These are phyloP conservation scores for Brachionus rotundiformis DNA, from an alignment of 1,140 invertebrate species.

Conservation along the genomic window DNA sequence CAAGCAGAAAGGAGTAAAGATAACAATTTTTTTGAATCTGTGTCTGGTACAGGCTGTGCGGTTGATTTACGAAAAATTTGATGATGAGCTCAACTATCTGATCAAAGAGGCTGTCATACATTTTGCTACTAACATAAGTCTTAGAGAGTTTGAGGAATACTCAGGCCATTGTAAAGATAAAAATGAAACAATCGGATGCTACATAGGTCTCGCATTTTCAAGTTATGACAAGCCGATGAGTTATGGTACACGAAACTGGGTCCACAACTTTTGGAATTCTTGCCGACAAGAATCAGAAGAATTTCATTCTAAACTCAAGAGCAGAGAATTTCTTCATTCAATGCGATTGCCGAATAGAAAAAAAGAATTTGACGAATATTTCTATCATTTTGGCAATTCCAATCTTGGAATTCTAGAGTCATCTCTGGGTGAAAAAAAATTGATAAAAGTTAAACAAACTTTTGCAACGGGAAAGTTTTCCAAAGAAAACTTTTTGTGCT, in stretches of 20 bases:
- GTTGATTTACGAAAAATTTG: constrained; percentile 16
- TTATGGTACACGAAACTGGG: constrained; percentile 7
- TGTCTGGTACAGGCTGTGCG: constrained; percentile 12
- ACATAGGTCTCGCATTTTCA: constrained; percentile 11
- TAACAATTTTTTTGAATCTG: constrained; percentile 44
- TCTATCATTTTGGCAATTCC: constrained; percentile 50
- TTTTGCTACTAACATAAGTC: constrained; percentile 36
- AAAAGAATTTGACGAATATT: constrained; percentile 6
- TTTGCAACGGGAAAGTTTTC: constrained; percentile 6
- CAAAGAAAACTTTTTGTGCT: constrained; percentile 44
- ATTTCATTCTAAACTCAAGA: constrained; percentile 18
- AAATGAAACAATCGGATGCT: constrained; percentile 32
- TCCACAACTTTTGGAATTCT: background rate
- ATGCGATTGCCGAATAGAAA: background rate
- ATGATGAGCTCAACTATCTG: background rate
- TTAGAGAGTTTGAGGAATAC: constrained; percentile 14
- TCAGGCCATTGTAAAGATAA: background rate
- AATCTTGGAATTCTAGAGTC: constrained; percentile 45
- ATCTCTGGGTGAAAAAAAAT: background rate
- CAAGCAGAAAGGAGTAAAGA: constrained; percentile 20
- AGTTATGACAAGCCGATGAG: constrained; percentile 1
- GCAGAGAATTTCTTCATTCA: background rate
- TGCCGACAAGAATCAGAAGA: background rate
- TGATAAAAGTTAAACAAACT: constrained; percentile 35
- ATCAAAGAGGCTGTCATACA: background rate